phyloP scores from a whole-genome alignment of 2,888 invertebrate genomes.

The Minunthozetes semirufus region DNA sequence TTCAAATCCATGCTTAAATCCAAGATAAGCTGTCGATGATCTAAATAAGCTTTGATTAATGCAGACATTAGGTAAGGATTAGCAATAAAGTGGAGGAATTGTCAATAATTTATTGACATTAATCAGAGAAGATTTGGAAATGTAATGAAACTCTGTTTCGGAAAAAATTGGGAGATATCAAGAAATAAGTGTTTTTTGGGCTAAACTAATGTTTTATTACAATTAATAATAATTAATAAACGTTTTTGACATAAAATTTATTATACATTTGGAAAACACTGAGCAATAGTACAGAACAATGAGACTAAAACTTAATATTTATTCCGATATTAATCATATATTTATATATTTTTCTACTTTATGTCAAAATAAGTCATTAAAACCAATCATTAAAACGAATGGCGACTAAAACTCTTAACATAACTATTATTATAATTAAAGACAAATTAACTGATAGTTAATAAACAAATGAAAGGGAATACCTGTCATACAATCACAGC shows the following conservation, averaged over 20 bases:
- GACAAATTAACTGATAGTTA: not conserved
- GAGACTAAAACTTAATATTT: not conserved
- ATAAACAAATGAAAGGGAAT: not conserved
- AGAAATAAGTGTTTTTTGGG: too few relatives aligned
- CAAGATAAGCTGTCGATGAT: too few relatives aligned
- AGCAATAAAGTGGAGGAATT: too few relatives aligned
- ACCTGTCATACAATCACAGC: constrained; percentile 27
- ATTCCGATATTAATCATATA: not conserved
- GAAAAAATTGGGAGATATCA: too few relatives aligned
- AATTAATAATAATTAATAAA: not conserved
- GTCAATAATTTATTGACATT: too few relatives aligned
- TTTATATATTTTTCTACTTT: not conserved
- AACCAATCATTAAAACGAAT: not conserved
- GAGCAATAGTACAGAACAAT: constrained; percentile 18
- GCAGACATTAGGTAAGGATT: too few relatives aligned
- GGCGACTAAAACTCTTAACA: too few relatives aligned
- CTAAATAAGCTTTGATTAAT: too few relatives aligned
- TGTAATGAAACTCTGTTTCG: too few relatives aligned
- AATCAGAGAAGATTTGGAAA: too few relatives aligned
- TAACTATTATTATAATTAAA: not conserved
- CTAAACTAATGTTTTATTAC: not conserved
- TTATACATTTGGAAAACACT: not conserved
- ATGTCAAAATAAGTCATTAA: not conserved
- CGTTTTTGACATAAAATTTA: not conserved
- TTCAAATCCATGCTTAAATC: not conserved